Conservation (phyloP, 2,113 vertebrate genomes). For the Ellobius talpinus region DNA sequence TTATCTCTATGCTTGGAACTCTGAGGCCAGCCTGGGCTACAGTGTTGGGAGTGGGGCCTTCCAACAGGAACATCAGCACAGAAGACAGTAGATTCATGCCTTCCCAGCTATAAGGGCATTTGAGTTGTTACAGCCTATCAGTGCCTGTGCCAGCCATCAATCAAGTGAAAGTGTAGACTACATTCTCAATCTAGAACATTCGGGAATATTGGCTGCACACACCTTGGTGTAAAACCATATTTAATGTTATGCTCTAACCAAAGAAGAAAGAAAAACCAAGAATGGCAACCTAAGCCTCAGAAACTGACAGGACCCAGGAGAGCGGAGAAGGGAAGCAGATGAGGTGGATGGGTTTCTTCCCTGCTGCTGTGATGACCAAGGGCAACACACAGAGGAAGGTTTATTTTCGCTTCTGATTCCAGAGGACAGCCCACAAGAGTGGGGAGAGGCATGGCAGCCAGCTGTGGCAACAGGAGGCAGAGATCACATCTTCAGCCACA, state of each 20-base stretch:
- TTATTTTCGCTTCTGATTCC: not conserved
- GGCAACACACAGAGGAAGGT: not conserved
- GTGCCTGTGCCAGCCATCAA: not conserved
- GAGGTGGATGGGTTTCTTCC: not conserved
- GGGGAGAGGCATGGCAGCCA: not conserved
- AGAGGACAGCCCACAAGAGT: too few species aligned
- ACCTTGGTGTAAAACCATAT: not conserved
- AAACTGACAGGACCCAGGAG: not conserved
- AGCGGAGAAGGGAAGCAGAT: not conserved
- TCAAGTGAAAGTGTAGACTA: not conserved
- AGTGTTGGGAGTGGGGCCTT: not conserved
- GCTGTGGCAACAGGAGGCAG: not conserved
- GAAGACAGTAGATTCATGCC: not conserved
- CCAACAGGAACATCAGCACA: not conserved
- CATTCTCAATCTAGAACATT: not conserved
- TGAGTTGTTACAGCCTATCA: not conserved
- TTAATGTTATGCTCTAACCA: not conserved
- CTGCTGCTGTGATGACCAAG: not conserved
- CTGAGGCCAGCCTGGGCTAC: not conserved
- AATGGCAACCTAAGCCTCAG: not conserved
- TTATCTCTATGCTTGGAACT: not conserved
- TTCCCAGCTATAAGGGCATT: conserved; percentile 28
- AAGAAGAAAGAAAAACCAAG: not conserved
- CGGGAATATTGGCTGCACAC: not conserved
- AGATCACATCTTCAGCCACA: not conserved